Conservation (phyloP, 1,140 invertebrate species). For the Drosophila bifasciata region DNA sequence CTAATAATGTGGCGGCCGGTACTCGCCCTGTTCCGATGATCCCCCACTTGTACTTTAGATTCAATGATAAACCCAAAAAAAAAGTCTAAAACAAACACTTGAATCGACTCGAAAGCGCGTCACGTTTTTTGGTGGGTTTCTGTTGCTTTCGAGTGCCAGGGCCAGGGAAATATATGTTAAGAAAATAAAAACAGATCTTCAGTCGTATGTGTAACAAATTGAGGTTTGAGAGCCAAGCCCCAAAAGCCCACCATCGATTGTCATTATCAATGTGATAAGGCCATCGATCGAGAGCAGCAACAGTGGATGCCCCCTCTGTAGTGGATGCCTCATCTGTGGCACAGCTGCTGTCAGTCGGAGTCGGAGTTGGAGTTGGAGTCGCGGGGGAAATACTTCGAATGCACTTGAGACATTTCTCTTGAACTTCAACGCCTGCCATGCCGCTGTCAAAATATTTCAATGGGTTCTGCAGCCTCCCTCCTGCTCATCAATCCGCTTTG, state of each 20-base stretch:
- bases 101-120: conserved; percentile 48
- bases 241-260: conserved; percentile 31
- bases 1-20: conserved; percentile 43
- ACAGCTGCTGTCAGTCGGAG: conserved; percentile 14
- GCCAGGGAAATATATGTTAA: conserved; percentile 58
- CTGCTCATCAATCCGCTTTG: neutral
- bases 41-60: conserved; percentile 46
- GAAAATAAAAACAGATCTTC: conserved; percentile 57
- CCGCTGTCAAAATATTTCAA: conserved; percentile 81
- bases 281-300: conserved; percentile 38
- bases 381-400: conserved; percentile 72
- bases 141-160: conserved; percentile 45
- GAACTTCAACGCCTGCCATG: conserved; percentile 79
- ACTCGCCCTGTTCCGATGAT: conserved; percentile 1
- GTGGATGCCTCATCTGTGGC: no score
- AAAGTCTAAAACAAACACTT: conserved; percentile 73
- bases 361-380: conserved; percentile 60
- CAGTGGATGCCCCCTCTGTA: neutral
- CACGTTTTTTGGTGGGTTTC: conserved; percentile 49
- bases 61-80: conserved; percentile 43
- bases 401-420: conserved; percentile 82
- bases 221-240: conserved; percentile 33
- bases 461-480: conserved; percentile 30
- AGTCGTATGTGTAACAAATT: conserved; percentile 60
- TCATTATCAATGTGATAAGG: conserved; percentile 80